phyloP scores from a whole-genome alignment of 2,888 invertebrate species.

The Dromius quadrimaculatus region DNA sequence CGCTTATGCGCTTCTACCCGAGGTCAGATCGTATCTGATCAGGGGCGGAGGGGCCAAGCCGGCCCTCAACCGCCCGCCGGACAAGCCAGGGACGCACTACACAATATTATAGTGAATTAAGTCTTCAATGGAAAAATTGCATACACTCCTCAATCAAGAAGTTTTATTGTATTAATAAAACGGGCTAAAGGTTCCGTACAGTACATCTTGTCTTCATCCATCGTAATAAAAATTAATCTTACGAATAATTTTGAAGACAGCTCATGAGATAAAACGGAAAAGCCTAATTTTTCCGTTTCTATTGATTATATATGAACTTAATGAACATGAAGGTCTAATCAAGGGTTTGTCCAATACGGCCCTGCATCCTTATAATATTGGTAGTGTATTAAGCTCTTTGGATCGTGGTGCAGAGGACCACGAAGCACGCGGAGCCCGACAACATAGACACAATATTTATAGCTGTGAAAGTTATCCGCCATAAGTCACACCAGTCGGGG shows the following conservation, averaged over 20 bases:
- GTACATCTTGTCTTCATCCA: too few relatives aligned
- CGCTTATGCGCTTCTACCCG: conserved; percentile 40
- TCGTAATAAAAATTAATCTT: too few relatives aligned
- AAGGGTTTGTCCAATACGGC: too few relatives aligned
- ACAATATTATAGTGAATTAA: neutral
- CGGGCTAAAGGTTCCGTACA: too few relatives aligned
- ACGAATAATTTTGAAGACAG: too few relatives aligned
- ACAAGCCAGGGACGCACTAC: conserved; percentile 15
- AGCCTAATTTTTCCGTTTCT: too few relatives aligned
- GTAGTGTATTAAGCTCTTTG: neutral
- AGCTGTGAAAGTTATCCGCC: conserved; percentile 64
- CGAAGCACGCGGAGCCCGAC: conserved; percentile 4
- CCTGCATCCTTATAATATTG: conserved; percentile 22
- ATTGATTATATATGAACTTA: too few relatives aligned
- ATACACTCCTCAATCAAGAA: too few relatives aligned
- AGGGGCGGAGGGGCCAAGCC: conserved; percentile 47
- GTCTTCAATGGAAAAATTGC: too few relatives aligned
- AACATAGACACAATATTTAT: conserved; percentile 62
- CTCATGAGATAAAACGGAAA: too few relatives aligned
- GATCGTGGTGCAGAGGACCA: conserved; percentile 12
- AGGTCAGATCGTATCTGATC: conserved; percentile 46
- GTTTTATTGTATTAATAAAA: too few relatives aligned
- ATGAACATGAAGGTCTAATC: too few relatives aligned
- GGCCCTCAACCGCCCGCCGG: conserved; percentile 35
- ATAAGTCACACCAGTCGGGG: conserved; percentile 61